Conservation (phyloP, 2,113 vertebrate genomes). For the Gavia stellata region DNA sequence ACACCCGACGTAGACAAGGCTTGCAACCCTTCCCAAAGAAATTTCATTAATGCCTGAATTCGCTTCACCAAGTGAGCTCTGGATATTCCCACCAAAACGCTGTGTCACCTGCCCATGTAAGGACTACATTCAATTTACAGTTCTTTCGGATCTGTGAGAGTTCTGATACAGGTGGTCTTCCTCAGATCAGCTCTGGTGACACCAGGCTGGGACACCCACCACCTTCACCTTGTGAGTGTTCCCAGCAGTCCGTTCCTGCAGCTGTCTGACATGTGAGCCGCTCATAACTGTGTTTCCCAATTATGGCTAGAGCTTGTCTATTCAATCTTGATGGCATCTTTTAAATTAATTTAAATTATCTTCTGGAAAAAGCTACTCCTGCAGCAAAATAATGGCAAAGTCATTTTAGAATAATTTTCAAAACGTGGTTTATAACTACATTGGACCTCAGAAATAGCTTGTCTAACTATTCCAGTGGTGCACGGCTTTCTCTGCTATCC, state of each 20-base stretch:
- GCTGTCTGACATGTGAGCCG: fast-evolving
- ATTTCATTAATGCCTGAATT: not conserved
- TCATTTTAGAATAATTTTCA: not conserved
- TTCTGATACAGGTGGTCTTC: not conserved
- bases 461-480: not conserved
- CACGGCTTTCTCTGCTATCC: not conserved
- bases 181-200: not conserved
- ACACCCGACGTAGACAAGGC: fast-evolving
- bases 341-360: not conserved
- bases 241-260: not conserved
- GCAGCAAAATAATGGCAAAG: not conserved
- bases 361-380: not conserved
- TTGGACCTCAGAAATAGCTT: not conserved
- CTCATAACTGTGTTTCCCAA: not conserved
- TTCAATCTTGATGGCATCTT: not conserved
- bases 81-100: not conserved
- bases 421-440: not conserved
- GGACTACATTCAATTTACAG: not conserved
- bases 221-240: not conserved
- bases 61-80: not conserved
- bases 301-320: not conserved
- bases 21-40: not conserved
- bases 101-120: not conserved
- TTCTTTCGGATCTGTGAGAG: not conserved
- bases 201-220: not conserved